Conservation (phyloP, 2,797 vertebrate genomes). For the Schizopygopsis pylzovi region DNA sequence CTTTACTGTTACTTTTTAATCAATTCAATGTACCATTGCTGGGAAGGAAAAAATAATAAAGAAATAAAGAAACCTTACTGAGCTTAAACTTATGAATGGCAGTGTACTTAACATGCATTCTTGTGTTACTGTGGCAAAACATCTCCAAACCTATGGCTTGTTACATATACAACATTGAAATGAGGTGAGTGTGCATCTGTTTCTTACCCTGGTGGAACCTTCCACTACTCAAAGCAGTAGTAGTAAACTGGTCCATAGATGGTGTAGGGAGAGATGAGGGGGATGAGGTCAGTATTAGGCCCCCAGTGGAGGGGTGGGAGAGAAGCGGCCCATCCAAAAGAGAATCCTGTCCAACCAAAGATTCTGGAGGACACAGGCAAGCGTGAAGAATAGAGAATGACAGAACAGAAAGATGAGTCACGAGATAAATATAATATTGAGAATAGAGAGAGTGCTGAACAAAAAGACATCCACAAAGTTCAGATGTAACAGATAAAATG, state of each 20-base stretch:
- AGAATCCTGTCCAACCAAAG: conserved; percentile 90
- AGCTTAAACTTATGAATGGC: no score
- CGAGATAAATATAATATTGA: conserved; percentile 23
- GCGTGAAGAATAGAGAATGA: conserved; percentile 58
- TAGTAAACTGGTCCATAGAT: conserved; percentile 84
- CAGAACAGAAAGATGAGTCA: conserved; percentile 5
- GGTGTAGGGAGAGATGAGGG: conserved; percentile 82
- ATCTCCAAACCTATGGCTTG: no score
- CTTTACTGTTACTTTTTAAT: no score
- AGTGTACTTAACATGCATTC: no score
- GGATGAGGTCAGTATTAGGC: conserved; percentile 82
- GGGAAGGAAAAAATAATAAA: no score
- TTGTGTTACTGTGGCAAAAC: neutral
- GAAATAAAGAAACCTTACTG: no score
- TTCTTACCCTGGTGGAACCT: conserved; percentile 89
- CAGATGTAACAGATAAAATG: conserved; percentile 53
- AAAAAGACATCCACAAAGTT: conserved; percentile 54
- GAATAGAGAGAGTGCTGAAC: neutral
- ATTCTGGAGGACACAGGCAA: conserved; percentile 78
- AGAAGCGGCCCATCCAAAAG: conserved; percentile 92
- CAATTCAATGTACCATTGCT: no score
- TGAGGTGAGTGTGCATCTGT: neutral
- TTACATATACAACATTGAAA: neutral
- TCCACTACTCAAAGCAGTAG: conserved; percentile 78
- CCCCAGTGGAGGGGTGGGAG: conserved; percentile 86